Conservation (phyloP, 2,113 vertebrate genomes). For the Antechinus stuartii region DNA sequence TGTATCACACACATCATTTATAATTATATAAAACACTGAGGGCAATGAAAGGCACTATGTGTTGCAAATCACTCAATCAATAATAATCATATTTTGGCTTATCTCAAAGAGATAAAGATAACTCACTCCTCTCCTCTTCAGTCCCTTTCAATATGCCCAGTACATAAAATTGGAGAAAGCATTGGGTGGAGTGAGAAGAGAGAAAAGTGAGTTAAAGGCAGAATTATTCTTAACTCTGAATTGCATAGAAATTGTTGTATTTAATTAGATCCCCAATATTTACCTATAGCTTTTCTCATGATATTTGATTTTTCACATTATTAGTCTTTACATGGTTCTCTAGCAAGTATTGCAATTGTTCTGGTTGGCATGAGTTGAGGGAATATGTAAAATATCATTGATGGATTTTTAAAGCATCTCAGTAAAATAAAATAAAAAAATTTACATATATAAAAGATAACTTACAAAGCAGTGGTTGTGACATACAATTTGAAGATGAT, state of each 20-base stretch:
- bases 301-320: conserved; percentile 69
- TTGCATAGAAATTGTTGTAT: conserved; percentile 62
- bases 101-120: conserved; percentile 70
- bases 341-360: conserved; percentile 67
- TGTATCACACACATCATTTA: conserved; percentile 50
- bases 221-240: conserved; percentile 48
- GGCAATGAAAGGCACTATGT: conserved; percentile 55
- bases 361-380: conserved; percentile 52
- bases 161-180: conserved; percentile 26
- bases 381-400: conserved; percentile 62
- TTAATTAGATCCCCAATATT: conserved; percentile 61
- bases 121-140: conserved; percentile 52
- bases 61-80: conserved; percentile 70
- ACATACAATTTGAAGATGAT: conserved; percentile 63
- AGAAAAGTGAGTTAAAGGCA: conserved; percentile 57
- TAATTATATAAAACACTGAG: conserved; percentile 64
- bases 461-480: conserved; percentile 38
- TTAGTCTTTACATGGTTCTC: conserved; percentile 58
- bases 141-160: conserved; percentile 64
- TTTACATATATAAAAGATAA: conserved; percentile 7
- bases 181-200: conserved; percentile 37
- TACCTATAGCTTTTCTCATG: conserved; percentile 57
- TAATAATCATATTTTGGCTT: conserved; percentile 72
- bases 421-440: conserved; percentile 49
- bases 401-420: conserved; percentile 53